Percentiles rank a stretch among this genome's conserved stretches.
These are phyloP conservation scores for Tachina fera DNA, from an alignment of 2,888 invertebrate genomes.

Conservation along the genomic window DNA sequence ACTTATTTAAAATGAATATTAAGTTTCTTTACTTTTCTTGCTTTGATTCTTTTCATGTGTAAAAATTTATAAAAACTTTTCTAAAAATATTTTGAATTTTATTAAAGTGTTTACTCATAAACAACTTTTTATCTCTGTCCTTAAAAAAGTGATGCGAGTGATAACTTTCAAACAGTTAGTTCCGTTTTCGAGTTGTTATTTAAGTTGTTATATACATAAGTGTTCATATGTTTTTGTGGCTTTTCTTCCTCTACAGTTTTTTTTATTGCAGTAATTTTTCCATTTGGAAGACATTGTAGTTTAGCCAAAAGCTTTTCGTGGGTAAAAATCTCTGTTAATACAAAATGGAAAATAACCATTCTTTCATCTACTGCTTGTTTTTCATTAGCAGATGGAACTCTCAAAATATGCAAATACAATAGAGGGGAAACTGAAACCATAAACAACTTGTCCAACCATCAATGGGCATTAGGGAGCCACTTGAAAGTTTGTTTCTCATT, in stretches of 20 bases:
- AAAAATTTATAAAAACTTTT: not conserved
- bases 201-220: constrained; percentile 13
- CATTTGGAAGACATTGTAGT: constrained; percentile 2
- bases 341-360: constrained; percentile 50
- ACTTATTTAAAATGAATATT: constrained; percentile 10
- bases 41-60: constrained; percentile 22
- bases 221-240: constrained; percentile 7
- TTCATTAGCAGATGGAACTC: constrained; percentile 44
- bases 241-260: constrained; percentile 8
- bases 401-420: constrained; percentile 7
- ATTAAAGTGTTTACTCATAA: constrained; percentile 20
- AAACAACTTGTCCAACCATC: not conserved
- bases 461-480: not conserved
- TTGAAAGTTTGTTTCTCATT: not conserved
- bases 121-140: not conserved
- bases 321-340: constrained; percentile 58
- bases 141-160: constrained; percentile 19
- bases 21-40: not conserved
- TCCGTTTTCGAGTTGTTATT: constrained; percentile 47
- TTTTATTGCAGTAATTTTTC: not conserved
- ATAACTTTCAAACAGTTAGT: constrained; percentile 33
- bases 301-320: constrained; percentile 58
- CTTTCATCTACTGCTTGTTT: constrained; percentile 40
- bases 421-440: not conserved
- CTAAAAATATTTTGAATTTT: constrained; percentile 22